Evolutionary conservation across 2,888 invertebrate species (phyloP), one percentile per base, ranked within the genome.

Genomic region (Galerucella pusilla): DNA sequence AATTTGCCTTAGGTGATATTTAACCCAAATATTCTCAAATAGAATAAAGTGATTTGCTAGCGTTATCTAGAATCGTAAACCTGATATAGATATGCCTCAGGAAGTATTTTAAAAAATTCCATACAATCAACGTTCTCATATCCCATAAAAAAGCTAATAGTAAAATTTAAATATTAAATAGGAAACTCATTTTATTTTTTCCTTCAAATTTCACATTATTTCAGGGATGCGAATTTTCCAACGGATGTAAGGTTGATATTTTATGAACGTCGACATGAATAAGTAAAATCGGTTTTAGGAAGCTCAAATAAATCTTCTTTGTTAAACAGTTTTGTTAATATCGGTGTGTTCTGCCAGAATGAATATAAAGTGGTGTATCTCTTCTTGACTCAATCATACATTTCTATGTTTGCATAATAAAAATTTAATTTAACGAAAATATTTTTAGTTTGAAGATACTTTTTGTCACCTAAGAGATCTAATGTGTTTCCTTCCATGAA

Each of bases 221-320:
- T 72, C 49, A 49, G n/a, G 52, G 46, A 45, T 65, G 64, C 16
- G 64, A 71, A 71, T 64, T 71, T 64, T 64, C 59, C n/a, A 65
- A 9, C 46, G 66, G 59, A 72, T 60, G 60, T 59, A 49, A 12
- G 49, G 11, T 59, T 72, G n/a, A 72, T 72, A 66, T 60, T 49
- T 72, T 60, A 72, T 72, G 28, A 72, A 60, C 28, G 54, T 45
- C 7, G 28, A n/a, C 35, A 66, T 72, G 72, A 72, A 72, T 66
- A 67, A 72, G 60, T 60, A 61, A 72, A 66, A 66, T 28, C 49
- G 59, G 72, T 60, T 72, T 70, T 60, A 67, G 72, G 42, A 25
- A 54, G 57, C 54, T 64, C 16, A 64, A 54, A 64, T 54, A 64
- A 64, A 35, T 45, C 64, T 52, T 64, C 70, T 70, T 64, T 71